Base-by-base conservation (phyloP, 2,888 invertebrate genomes). In the Andricus curvator region DNA sequence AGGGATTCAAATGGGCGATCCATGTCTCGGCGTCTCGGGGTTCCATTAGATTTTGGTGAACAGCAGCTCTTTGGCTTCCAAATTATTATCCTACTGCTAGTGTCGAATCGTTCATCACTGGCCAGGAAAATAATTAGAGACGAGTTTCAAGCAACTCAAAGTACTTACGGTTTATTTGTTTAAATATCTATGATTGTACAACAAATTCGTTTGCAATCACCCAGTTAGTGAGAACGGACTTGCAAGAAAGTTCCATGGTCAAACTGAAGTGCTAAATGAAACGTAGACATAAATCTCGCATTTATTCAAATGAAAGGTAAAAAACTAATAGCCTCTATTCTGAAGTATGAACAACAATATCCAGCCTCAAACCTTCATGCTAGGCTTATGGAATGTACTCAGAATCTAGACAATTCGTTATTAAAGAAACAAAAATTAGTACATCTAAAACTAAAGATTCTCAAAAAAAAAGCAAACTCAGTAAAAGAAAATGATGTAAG, bases 101-200 rank as follows among this genome's bases (percentile, higher is more conserved):
- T 25, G 25, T 25, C 25, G 25, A 25, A 25, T 25, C 25, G 25
- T 25, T n/a, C n/a, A n/a, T n/a, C n/a, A n/a, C n/a, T n/a, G n/a
- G n/a, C n/a, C n/a, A n/a, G n/a, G n/a, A n/a, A n/a, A n/a, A n/a
- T n/a, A n/a, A n/a, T n/a, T n/a, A n/a, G n/a, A n/a, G n/a, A n/a
- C n/a, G n/a, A n/a, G n/a, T n/a, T n/a, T n/a, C n/a, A n/a, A n/a
- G n/a, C n/a, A n/a, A n/a, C n/a, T n/a, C n/a, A n/a, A n/a, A n/a
- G n/a, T n/a, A n/a, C n/a, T n/a, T n/a, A n/a, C n/a, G n/a, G n/a
- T n/a, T n/a, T n/a, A n/a, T n/a, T n/a, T n/a, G n/a, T n/a, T n/a
- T n/a, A 70, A 44, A 22, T 66, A 15, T n/a, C 44, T 41, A 48
- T 29, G 48, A 70, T 51, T 70, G 51, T 48, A 70, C 48, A 70